Evolutionary conservation across 2,113 vertebrate species (phyloP).

Genomic region (Rhinopomastus cyanomelas): DNA sequence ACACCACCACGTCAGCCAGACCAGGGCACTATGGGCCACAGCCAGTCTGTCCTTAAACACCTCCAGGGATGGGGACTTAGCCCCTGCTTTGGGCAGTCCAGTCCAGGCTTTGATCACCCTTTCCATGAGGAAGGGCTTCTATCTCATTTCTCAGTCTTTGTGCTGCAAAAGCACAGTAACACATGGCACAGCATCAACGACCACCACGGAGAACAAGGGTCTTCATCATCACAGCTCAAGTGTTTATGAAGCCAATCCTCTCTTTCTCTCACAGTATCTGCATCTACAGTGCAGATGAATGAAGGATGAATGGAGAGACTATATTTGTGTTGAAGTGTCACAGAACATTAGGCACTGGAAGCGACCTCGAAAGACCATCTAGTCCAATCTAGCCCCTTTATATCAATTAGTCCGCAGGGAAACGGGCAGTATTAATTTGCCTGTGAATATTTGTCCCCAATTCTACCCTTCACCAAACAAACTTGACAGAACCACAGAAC

Average conservation of each 20-base stretch:
- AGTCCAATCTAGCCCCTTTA: too few species aligned
- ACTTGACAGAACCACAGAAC: neutral
- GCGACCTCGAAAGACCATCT: too few species aligned
- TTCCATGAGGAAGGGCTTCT: neutral
- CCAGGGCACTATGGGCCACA: too few species aligned
- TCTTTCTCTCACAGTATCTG: neutral
- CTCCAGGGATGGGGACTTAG: too few species aligned
- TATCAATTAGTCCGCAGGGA: neutral
- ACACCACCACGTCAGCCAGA: too few species aligned
- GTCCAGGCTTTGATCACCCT: too few species aligned
- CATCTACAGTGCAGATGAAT: neutral
- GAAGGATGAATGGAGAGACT: neutral
- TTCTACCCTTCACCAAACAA: neutral
- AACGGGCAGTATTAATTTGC: neutral
- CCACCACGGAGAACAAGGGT: neutral
- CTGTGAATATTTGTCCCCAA: neutral
- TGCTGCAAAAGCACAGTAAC: neutral
- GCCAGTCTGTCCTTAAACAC: too few species aligned
- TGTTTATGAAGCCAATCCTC: neutral
- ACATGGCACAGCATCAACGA: neutral
- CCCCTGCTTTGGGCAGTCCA: too few species aligned
- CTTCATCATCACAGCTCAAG: neutral
- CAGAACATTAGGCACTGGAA: too few species aligned
- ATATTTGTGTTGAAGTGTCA: neutral
- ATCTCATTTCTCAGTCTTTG: neutral